phyloP scores from a whole-genome alignment of 2,797 vertebrate genomes.

The Todus mexicanus region DNA sequence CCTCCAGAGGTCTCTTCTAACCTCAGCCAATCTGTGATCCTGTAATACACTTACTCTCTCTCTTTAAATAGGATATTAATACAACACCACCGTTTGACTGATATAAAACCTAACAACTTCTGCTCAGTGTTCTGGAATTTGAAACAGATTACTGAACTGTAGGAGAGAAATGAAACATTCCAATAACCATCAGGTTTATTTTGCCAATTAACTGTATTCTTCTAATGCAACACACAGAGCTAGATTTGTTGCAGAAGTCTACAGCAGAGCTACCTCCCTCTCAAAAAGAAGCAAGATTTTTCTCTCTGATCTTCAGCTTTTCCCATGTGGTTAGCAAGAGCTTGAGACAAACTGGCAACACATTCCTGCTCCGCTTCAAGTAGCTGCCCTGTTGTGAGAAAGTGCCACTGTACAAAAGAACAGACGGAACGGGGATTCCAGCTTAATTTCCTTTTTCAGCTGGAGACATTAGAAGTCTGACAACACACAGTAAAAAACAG shows the following conservation, averaged over 20 bases:
- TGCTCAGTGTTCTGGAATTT: background rate
- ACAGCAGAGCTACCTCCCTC: background rate
- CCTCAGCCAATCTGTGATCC: background rate
- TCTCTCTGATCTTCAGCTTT: conserved; percentile 7
- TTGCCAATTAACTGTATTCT: background rate
- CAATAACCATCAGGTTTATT: background rate
- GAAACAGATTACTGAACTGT: background rate
- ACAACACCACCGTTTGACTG: background rate
- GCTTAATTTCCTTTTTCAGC: conserved; percentile 21
- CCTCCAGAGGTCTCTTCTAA: background rate
- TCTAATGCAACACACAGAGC: background rate
- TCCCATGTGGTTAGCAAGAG: background rate
- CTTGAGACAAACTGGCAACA: conserved; percentile 16
- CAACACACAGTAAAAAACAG: background rate
- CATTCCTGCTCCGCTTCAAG: background rate
- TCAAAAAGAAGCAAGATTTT: background rate
- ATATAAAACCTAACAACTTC: background rate
- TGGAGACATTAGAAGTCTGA: background rate
- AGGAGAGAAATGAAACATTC: background rate
- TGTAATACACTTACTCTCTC: background rate
- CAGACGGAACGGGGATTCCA: background rate
- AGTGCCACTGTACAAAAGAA: background rate
- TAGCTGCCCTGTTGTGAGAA: conserved; percentile 44
- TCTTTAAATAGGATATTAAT: background rate
- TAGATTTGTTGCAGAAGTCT: background rate